Evolutionary conservation across 1,140 invertebrate species (phyloP), one percentile per base, ranked within the genome.

Genomic region (Zaprionus lachaisei): DNA sequence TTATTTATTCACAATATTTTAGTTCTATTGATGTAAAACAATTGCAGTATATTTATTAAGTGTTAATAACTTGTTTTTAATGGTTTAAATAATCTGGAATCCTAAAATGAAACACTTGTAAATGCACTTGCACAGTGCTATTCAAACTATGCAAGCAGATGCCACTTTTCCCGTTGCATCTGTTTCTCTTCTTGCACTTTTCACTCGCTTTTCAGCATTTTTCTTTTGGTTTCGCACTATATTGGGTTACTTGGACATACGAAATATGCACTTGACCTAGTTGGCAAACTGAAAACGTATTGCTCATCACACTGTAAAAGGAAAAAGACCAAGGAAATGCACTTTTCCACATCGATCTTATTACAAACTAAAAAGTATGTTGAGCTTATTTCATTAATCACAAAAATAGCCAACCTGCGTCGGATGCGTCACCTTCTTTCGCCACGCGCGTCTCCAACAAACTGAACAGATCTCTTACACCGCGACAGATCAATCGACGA

Each of bases 201-300:
- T 76, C 38, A 69, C 67, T 47, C 28, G 56, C n/a, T 63, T 72
- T 87, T 47, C 37, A 56, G 60, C 66, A 71, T 57, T 51, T 64
- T 57, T 7, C 22, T 14, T 24, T n/a, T 57, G 54, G 38, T 80
- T 80, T 78, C 34, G 61, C 41, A 37, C 17, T 67, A 61, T 74
- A 34, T 41, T 47, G 5, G 71, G 67, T 34, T 56, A 72, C 20
- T 67, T 7, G 54, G 38, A 31, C 67, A 44, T 34, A 56, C 54
- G 75, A 89, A 90, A 37, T 72, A 76, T 69, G 56, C 79, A 90
- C 85, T 89, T 87, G 83, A 89, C 77, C 74, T 55, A 38, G 47
- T 80, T 87, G 41, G 2, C 3, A 14, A 44, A n/a, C 15, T 44
- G 4, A n/a, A 2, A 44, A n/a, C n/a, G 47, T 24, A 51, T 51